phyloP scores from a whole-genome alignment of 2,888 invertebrate species.

The Ophion slaviceki region DNA sequence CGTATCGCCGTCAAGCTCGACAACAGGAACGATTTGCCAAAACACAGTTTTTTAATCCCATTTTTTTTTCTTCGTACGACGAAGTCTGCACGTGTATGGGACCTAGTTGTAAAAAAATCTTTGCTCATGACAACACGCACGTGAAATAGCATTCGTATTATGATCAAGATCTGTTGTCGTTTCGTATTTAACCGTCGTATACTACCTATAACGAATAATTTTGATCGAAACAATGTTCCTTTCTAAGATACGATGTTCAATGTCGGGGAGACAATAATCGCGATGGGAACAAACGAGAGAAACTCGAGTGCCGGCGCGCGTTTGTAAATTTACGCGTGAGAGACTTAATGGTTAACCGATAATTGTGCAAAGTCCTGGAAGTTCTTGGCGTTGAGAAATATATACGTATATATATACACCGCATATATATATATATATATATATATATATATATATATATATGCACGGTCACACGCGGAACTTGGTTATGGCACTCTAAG shows the following conservation, averaged over 20 bases:
- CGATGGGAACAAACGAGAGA: constrained; percentile 32
- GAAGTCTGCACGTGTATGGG: neutral
- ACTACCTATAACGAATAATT: neutral
- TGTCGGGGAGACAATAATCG: constrained; percentile 23
- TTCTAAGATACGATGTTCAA: neutral
- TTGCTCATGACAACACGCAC: neutral
- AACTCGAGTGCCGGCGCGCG: constrained; percentile 28
- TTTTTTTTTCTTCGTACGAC: neutral
- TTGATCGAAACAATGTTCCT: neutral
- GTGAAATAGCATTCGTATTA: no score
- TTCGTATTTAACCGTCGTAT: no score
- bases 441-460: constrained; percentile 41
- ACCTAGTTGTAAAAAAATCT: neutral
- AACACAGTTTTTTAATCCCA: neutral
- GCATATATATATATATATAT: no score
- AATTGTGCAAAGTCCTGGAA: constrained; percentile 72
- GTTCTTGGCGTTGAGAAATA: constrained; percentile 61
- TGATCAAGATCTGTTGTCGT: neutral
- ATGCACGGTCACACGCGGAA: constrained; percentile 21
- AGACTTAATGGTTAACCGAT: constrained; percentile 72
- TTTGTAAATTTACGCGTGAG: constrained; percentile 67
- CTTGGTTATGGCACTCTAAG: constrained; percentile 46
- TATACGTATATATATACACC: constrained; percentile 38
- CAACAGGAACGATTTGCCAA: neutral
- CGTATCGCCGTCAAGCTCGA: constrained; percentile 4